phyloP scores from a whole-genome alignment of 2,797 vertebrate genomes.

The Acanthurus lineatus region DNA sequence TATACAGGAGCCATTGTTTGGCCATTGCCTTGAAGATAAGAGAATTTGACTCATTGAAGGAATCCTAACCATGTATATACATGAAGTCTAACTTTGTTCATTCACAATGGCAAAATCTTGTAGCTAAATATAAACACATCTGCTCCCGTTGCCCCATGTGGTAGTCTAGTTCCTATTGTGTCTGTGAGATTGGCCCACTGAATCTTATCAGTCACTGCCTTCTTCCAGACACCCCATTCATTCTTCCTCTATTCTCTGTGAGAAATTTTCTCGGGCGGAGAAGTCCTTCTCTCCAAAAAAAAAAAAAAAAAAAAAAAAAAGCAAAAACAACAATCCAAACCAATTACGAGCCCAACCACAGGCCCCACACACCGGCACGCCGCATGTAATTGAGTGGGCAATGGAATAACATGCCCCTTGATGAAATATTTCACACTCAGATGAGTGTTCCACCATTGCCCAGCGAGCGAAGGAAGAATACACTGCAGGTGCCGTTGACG shows the following conservation, averaged over 20 bases:
- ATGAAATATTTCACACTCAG: slow-evolving; percentile 83
- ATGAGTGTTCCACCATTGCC: slow-evolving; percentile 69
- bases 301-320: slow-evolving; percentile 21
- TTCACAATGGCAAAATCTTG: slow-evolving; percentile 21
- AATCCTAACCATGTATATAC: background rate
- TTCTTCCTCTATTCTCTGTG: slow-evolving; percentile 46
- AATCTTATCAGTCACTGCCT: slow-evolving; percentile 74
- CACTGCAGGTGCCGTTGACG: slow-evolving; percentile 69
- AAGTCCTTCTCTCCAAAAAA: slow-evolving; percentile 36
- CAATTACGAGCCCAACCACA: slow-evolving; percentile 78
- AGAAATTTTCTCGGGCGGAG: slow-evolving; percentile 47
- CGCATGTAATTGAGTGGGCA: slow-evolving; percentile 82
- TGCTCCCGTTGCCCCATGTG: slow-evolving; percentile 25
- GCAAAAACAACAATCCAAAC: slow-evolving; percentile 78
- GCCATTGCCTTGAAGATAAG: background rate
- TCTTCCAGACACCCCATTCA: slow-evolving; percentile 67
- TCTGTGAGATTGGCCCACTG: slow-evolving; percentile 54
- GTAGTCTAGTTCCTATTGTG: slow-evolving; percentile 55
- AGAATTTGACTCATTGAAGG: background rate
- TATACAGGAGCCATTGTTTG: background rate
- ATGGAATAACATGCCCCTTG: slow-evolving; percentile 82
- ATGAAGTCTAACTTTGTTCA: slow-evolving; percentile 2
- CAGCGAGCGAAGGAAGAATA: slow-evolving; percentile 60
- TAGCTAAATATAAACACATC: slow-evolving; percentile 47
- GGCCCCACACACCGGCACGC: slow-evolving; percentile 77